A percentile compares a stretch with the other conserved stretches of the same genome.
Evolutionary conservation across 2,888 invertebrate genomes (phyloP).

Genomic region (Camponotus fellah): DNA sequence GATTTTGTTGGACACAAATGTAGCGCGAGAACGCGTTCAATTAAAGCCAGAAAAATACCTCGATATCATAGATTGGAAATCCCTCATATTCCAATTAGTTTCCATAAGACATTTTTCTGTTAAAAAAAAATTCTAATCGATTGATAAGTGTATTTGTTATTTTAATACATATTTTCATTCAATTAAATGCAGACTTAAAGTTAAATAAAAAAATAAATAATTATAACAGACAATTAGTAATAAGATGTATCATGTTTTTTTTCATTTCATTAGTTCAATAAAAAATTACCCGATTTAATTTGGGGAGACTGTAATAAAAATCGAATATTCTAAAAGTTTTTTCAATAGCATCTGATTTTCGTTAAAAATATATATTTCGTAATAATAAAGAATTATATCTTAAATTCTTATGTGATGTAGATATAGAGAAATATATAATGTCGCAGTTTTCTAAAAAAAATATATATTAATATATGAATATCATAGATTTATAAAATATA

Average conservation of each 20-base stretch:
- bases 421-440: background rate
- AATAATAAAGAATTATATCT: background rate
- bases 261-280: background rate
- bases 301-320: background rate
- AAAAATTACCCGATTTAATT: background rate
- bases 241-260: background rate
- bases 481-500: conserved; percentile 6
- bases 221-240: background rate
- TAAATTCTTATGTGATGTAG: background rate
- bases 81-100: background rate
- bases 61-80: conserved; percentile 41
- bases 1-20: conserved; percentile 55
- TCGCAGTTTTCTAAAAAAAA: background rate
- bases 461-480: background rate
- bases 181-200: background rate
- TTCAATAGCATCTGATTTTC: background rate
- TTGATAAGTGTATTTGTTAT: conserved; percentile 1
- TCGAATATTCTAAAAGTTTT: background rate
- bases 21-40: conserved; percentile 47
- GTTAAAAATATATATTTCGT: background rate
- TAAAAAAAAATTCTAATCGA: background rate
- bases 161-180: background rate
- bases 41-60: conserved; percentile 52
- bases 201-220: background rate
- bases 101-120: background rate